phyloP scores from a whole-genome alignment of 2,888 invertebrate genomes.

The Acanthoscelides obtectus region DNA sequence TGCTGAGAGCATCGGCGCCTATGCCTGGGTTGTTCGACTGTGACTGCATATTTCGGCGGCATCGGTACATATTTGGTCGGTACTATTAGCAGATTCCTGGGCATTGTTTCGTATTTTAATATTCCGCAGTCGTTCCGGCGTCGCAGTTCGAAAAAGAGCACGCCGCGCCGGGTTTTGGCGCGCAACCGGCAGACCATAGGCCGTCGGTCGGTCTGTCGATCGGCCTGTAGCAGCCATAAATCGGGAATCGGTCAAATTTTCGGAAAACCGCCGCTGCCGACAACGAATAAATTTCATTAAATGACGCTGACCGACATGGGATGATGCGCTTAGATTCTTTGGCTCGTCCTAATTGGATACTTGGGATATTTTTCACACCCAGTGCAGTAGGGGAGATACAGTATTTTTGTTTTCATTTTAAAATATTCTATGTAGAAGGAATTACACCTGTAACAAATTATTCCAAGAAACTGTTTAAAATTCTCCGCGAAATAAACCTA shows the following conservation, averaged over 20 bases:
- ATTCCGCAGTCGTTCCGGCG: slow-evolving; percentile 45
- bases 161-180: slow-evolving; percentile 6
- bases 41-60: slow-evolving; percentile 23
- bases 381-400: slow-evolving; percentile 1
- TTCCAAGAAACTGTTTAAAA: too few relatives aligned
- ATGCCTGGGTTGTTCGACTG: slow-evolving; percentile 14
- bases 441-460: too few relatives aligned
- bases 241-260: slow-evolving; percentile 21
- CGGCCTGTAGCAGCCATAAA: background rate
- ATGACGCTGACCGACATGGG: slow-evolving; percentile 4
- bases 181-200: slow-evolving; percentile 10
- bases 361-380: slow-evolving; percentile 12
- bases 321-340: slow-evolving; percentile 2
- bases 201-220: background rate
- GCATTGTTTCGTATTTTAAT: slow-evolving; percentile 48
- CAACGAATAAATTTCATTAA: slow-evolving; percentile 14
- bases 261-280: slow-evolving; percentile 18
- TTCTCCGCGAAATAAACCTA: too few relatives aligned
- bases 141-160: slow-evolving; percentile 7
- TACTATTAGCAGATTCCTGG: slow-evolving; percentile 48
- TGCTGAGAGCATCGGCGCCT: slow-evolving; percentile 2
- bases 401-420: background rate
- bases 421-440: too few relatives aligned
- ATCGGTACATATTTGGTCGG: slow-evolving; percentile 33
- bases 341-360: slow-evolving; percentile 20